Evolutionary conservation across 2,888 invertebrate species (phyloP).

Genomic region (Cremastinae sp.): DNA sequence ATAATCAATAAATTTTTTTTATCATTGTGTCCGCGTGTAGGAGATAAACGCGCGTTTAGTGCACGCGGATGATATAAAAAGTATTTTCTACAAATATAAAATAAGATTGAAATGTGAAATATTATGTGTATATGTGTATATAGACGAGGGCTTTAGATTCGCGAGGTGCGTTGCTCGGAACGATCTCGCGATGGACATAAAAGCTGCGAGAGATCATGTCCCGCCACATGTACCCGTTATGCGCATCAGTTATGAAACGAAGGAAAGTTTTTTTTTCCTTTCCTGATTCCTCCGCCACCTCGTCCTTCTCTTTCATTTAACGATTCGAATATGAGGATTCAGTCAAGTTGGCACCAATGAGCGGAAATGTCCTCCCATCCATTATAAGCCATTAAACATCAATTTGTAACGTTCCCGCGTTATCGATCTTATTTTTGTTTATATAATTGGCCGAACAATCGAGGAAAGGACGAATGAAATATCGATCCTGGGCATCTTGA

Average conservation of each 20-base stretch:
- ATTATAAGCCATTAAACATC: too few species aligned
- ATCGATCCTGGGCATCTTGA: neutral
- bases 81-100: too few species aligned
- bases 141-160: neutral
- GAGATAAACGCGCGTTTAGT: conserved; percentile 5
- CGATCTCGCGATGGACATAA: conserved; percentile 27
- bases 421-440: neutral
- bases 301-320: conserved; percentile 11
- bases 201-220: conserved; percentile 24
- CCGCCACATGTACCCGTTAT: conserved; percentile 55
- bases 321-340: conserved; percentile 25
- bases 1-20: conserved; percentile 21
- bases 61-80: too few species aligned
- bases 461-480: neutral
- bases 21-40: neutral
- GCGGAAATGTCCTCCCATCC: too few species aligned
- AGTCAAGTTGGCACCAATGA: neutral
- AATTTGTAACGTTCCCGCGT: neutral
- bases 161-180: conserved; percentile 14
- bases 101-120: too few species aligned
- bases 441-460: conserved; percentile 1
- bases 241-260: conserved; percentile 63
- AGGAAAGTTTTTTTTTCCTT: conserved; percentile 59
- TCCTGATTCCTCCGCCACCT: neutral
- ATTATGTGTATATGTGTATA: neutral